A percentile compares a stretch with the other conserved stretches of the same genome.
Conservation (phyloP, 2,888 invertebrate genomes). For the Galerucella pusilla region DNA sequence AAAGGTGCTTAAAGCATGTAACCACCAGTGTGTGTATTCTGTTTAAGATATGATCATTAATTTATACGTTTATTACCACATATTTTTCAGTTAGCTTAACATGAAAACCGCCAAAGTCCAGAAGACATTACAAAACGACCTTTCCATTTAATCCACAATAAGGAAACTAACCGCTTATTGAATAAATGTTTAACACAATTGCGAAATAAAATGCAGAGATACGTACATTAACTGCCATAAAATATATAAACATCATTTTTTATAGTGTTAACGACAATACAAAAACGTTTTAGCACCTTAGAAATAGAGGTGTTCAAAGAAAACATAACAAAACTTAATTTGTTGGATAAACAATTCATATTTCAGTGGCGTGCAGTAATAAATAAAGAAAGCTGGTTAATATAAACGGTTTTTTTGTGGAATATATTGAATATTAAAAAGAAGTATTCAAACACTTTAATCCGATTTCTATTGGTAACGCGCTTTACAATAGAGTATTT, state of each 20-base stretch:
- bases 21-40: no score
- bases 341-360: constrained; percentile 38
- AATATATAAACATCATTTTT: constrained; percentile 48
- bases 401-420: no score
- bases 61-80: background rate
- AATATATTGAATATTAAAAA: no score
- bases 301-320: constrained; percentile 41
- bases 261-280: constrained; percentile 44
- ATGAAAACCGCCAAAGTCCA: background rate
- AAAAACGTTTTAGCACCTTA: constrained; percentile 54
- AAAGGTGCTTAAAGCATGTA: no score
- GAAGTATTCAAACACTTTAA: no score
- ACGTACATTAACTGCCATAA: constrained; percentile 51
- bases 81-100: background rate
- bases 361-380: background rate
- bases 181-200: constrained; percentile 42
- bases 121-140: background rate
- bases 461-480: no score
- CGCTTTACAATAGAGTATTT: no score
- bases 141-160: constrained; percentile 13
- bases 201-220: constrained; percentile 46
- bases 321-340: constrained; percentile 40
- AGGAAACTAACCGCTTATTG: constrained; percentile 34
- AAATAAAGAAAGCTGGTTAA: background rate
- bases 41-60: background rate